Evolutionary conservation across 2,113 vertebrate species (phyloP).

Genomic region (Austrofundulus limnaeus): DNA sequence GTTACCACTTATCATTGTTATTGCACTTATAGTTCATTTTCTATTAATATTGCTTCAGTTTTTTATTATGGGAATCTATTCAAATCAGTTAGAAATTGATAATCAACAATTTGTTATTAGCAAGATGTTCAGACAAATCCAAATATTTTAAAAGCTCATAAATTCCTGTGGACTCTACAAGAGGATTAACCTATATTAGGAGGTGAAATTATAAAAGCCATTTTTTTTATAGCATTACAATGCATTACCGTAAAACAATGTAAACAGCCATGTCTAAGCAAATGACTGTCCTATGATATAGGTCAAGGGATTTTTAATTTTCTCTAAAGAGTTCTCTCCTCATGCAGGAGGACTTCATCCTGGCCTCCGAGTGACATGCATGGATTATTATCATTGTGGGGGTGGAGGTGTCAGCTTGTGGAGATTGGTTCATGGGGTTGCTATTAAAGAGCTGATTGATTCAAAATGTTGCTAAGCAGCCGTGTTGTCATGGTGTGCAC

Average conservation of each 20-base stretch:
- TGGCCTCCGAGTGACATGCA: constrained; percentile 27
- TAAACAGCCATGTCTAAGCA: constrained; percentile 44
- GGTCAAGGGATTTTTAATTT: constrained; percentile 56
- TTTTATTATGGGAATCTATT: constrained; percentile 17
- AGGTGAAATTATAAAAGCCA: constrained; percentile 26
- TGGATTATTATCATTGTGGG: constrained; percentile 41
- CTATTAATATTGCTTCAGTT: constrained; percentile 5
- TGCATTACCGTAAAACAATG: constrained; percentile 41
- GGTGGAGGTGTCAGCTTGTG: constrained; percentile 15
- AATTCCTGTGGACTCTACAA: constrained; percentile 60
- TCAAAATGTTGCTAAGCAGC: constrained; percentile 64
- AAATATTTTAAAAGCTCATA: constrained; percentile 63
- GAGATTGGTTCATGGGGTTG: constrained; percentile 25
- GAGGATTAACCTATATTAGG: constrained; percentile 70
- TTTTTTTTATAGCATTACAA: constrained; percentile 46
- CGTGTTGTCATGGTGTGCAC: constrained; percentile 52
- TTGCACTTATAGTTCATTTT: constrained; percentile 20
- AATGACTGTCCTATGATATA: constrained; percentile 43
- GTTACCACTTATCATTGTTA: not conserved
- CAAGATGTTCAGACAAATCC: constrained; percentile 49
- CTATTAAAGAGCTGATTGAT: constrained; percentile 67
- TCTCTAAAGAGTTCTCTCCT: constrained; percentile 29
- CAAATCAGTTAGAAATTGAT: constrained; percentile 20
- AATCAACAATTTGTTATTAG: constrained; percentile 43
- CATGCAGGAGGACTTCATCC: not conserved